Evolutionary conservation across 2,113 vertebrate genomes (phyloP).

Genomic region (Burhinus oedicnemus): DNA sequence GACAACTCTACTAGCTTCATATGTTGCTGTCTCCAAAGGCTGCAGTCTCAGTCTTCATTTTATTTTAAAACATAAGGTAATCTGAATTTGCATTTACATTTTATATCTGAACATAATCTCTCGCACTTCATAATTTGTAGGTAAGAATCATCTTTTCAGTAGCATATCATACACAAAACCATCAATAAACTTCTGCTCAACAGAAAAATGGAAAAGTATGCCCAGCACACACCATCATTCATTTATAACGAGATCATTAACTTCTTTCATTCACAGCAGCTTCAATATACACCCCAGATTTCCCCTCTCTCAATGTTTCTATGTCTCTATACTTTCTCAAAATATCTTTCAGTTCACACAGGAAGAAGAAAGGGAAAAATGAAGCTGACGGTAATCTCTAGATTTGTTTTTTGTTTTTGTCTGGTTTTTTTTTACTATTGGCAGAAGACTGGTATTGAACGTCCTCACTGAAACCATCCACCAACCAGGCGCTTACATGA

Average conservation of each 20-base stretch:
- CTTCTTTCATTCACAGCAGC: not conserved
- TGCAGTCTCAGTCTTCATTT: not conserved
- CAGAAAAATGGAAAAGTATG: not conserved
- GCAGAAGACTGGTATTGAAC: not conserved
- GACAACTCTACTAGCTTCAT: not conserved
- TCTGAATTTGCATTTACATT: not conserved
- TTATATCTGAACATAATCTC: not conserved
- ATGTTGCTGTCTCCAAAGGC: rapidly evolving
- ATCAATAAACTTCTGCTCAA: not conserved
- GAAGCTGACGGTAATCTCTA: not conserved
- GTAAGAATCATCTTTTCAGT: not conserved
- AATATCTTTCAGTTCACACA: not conserved
- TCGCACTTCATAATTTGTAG: not conserved
- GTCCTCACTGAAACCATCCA: not conserved
- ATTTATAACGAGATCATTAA: not conserved
- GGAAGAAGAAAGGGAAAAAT: not conserved
- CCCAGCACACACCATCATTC: not conserved
- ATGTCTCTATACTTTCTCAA: rapidly evolving
- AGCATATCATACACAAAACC: not conserved
- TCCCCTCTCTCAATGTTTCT: not conserved
- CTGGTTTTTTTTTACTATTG: not conserved
- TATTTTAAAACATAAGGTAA: not conserved
- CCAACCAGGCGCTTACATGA: too few species aligned
- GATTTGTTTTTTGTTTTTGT: not conserved
- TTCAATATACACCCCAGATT: not conserved